A percentile compares a stretch with the other conserved stretches of the same genome.
These are phyloP conservation scores for Danio choprae DNA, from an alignment of 2,797 vertebrate genomes.

Conservation along the genomic window DNA sequence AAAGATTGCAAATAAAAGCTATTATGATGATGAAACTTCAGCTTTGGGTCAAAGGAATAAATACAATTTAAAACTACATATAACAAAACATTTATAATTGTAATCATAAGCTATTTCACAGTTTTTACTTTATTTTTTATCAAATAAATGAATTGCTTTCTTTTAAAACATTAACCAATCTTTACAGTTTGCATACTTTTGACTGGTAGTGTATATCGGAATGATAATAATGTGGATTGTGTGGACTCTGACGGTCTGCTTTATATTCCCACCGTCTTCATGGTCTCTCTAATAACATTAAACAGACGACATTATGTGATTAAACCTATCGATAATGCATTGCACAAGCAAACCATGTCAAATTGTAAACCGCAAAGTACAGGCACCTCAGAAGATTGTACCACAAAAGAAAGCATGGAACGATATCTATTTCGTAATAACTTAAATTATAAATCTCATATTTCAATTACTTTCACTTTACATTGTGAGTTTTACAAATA, in stretches of 20 bases:
- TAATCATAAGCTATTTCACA: no score
- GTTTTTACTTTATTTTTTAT: no score
- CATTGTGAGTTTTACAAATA: slow-evolving; percentile 39
- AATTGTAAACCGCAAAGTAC: slow-evolving; percentile 49
- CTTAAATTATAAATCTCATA: slow-evolving; percentile 32
- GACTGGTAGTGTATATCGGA: no score
- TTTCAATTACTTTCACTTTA: slow-evolving; percentile 49
- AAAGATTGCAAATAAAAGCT: no score
- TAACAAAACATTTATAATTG: no score
- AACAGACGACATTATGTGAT: slow-evolving; percentile 5
- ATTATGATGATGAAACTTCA: no score
- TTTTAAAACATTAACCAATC: no score
- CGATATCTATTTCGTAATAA: slow-evolving; percentile 27
- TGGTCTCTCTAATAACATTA: slow-evolving; percentile 4
- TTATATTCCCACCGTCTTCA: slow-evolving; percentile 21
- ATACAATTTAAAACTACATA: no score
- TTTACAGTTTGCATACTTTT: no score
- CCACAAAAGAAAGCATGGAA: slow-evolving; percentile 41
- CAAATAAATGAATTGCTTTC: no score
- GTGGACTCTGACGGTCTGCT: slow-evolving; percentile 7
- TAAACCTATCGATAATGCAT: slow-evolving; percentile 26
- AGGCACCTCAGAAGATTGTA: slow-evolving; percentile 50
- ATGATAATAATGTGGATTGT: not conserved
- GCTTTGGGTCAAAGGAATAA: no score
- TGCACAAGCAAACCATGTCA: slow-evolving; percentile 30